Conservation (phyloP, 2,797 vertebrate species). For the Aselliscus stoliczkanus region DNA sequence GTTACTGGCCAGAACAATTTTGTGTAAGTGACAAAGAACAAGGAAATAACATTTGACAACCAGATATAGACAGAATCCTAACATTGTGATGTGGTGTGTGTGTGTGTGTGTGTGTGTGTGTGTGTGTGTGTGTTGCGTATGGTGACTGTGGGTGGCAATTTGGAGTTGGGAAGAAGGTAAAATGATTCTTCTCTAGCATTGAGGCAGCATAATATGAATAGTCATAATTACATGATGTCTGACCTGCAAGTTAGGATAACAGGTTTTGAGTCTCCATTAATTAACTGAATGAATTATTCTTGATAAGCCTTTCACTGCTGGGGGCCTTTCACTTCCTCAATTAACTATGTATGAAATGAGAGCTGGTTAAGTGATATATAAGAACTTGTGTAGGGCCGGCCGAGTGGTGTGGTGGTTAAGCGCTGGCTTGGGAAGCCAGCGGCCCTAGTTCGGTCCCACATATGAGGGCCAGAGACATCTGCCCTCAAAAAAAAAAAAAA, state of each 20-base stretch:
- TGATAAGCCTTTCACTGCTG: not conserved
- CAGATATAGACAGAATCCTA: not conserved
- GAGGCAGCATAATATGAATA: not conserved
- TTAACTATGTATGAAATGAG: slow-evolving; percentile 19
- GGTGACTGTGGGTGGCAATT: not conserved
- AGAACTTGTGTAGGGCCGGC: slow-evolving; percentile 20
- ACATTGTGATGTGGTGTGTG: not conserved
- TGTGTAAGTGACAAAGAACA: not conserved
- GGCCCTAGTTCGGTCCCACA: too few species aligned
- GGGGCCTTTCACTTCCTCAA: not conserved
- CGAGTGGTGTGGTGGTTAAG: too few species aligned
- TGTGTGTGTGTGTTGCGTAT: not conserved
- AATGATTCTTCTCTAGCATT: not conserved
- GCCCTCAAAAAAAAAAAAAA: too few species aligned
- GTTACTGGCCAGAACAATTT: not conserved
- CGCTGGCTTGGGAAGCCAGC: too few species aligned
- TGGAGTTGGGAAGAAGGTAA: not conserved
- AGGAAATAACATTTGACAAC: not conserved
- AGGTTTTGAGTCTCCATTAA: slow-evolving; percentile 7
- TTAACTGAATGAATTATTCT: not conserved
- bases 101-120: not conserved
- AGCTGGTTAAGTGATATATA: not conserved
- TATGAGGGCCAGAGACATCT: too few species aligned
- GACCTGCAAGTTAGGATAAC: not conserved
- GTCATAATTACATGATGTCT: not conserved